Conservation (phyloP, 2,113 vertebrate species). For the Malurus cyaneus region DNA sequence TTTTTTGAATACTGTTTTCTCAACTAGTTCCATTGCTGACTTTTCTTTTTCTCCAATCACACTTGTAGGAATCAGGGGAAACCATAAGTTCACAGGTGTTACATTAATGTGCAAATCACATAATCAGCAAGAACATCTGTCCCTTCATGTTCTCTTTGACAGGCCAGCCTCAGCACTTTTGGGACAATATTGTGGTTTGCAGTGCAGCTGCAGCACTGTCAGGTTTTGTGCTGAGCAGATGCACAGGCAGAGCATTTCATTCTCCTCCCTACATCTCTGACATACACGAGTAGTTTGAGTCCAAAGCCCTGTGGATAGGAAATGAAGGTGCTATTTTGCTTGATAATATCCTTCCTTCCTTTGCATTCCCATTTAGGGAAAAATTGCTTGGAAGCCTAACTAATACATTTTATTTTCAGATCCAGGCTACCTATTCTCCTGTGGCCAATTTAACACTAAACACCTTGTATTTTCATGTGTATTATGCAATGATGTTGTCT, state of each 20-base stretch:
- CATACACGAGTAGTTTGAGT: accelerated
- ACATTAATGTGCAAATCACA: background rate
- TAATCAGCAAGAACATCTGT: background rate
- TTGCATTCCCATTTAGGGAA: background rate
- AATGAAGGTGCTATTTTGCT: background rate
- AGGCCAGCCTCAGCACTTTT: background rate
- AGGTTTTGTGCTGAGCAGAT: background rate
- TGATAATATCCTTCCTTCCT: background rate
- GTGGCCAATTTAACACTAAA: background rate
- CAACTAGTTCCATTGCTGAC: background rate
- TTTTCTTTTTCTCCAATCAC: background rate
- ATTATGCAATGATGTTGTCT: background rate
- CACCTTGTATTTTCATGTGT: background rate
- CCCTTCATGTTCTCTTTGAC: background rate
- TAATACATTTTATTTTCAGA: background rate
- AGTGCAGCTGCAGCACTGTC: background rate
- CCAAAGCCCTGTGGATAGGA: background rate
- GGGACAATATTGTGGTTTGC: background rate
- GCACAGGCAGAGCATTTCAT: background rate
- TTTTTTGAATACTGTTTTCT: background rate
- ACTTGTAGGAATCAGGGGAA: background rate
- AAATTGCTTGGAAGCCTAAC: background rate
- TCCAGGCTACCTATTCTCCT: background rate
- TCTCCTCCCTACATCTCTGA: background rate
- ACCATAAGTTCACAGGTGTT: background rate